Evolutionary conservation across 1,140 invertebrate genomes (phyloP).

Genomic region (Macrosteles quadrilineatus): DNA sequence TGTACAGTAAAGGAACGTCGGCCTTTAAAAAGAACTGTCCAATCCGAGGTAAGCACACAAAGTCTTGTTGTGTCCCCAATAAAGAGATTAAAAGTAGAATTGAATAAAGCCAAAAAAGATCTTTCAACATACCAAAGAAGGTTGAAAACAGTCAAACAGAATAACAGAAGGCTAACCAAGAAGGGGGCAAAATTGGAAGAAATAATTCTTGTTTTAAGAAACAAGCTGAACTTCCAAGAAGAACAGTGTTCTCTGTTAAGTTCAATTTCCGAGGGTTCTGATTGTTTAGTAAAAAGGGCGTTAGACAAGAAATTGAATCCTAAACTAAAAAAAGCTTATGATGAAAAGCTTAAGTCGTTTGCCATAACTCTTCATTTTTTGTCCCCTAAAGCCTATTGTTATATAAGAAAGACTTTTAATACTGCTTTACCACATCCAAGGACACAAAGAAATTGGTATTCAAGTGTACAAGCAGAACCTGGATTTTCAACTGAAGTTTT

Average conservation of each 20-base stretch:
- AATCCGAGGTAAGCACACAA: neutral
- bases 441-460: conserved; percentile 49
- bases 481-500: conserved; percentile 50
- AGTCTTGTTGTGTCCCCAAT: neutral
- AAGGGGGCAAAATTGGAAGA: conserved; percentile 20
- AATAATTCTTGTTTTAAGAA: conserved; percentile 3
- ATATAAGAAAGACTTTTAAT: conserved; percentile 48
- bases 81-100: conserved; percentile 6
- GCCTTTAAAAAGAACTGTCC: neutral
- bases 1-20: conserved; percentile 21
- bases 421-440: conserved; percentile 48
- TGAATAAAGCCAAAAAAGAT: conserved; percentile 1
- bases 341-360: conserved; percentile 39
- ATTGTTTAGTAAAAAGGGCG: conserved; percentile 28
- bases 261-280: conserved; percentile 24
- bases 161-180: conserved; percentile 21
- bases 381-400: conserved; percentile 48
- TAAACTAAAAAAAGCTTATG: conserved; percentile 29
- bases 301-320: conserved; percentile 13
- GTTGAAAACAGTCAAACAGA: conserved; percentile 2
- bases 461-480: conserved; percentile 45
- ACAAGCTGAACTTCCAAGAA: conserved; percentile 20
- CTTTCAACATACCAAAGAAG: conserved; percentile 6
- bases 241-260: conserved; percentile 25
- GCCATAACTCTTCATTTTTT: conserved; percentile 50